These are phyloP conservation scores for Camponotus vicinus DNA, from an alignment of 1,140 invertebrate species.

Conservation along the genomic window DNA sequence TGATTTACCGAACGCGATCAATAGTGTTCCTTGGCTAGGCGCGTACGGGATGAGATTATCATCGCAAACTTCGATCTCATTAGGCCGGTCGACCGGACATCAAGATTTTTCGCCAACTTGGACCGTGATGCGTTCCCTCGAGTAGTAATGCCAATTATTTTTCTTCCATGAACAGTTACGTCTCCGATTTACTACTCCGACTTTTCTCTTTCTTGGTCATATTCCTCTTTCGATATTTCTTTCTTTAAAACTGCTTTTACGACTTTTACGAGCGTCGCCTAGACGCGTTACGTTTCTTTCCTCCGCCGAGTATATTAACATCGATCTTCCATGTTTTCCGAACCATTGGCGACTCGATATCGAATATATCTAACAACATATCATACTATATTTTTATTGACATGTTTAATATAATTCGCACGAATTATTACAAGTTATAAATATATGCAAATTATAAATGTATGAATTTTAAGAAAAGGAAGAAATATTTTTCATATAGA, in stretches of 20 bases:
- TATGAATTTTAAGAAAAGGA: not conserved
- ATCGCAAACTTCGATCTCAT: constrained; percentile 59
- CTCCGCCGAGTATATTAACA: not conserved
- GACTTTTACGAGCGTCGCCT: not conserved
- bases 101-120: constrained; percentile 56
- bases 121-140: constrained; percentile 34
- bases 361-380: not conserved
- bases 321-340: not conserved
- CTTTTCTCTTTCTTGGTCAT: not conserved
- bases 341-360: not conserved
- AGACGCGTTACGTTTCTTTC: not conserved
- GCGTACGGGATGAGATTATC: constrained; percentile 41
- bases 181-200: constrained; percentile 24
- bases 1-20: constrained; percentile 34
- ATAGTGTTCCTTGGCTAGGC: not conserved
- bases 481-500: not conserved
- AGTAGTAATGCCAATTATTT: constrained; percentile 52
- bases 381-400: not conserved
- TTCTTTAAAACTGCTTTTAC: constrained; percentile 47
- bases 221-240: constrained; percentile 36
- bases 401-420: not conserved
- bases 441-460: not conserved
- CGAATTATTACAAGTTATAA: not conserved
- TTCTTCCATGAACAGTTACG: constrained; percentile 2
- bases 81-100: constrained; percentile 42